A percentile compares a stretch with the other conserved stretches of the same genome.
Conservation (phyloP, 1,140 invertebrate species). For the Cydia pomonella region DNA sequence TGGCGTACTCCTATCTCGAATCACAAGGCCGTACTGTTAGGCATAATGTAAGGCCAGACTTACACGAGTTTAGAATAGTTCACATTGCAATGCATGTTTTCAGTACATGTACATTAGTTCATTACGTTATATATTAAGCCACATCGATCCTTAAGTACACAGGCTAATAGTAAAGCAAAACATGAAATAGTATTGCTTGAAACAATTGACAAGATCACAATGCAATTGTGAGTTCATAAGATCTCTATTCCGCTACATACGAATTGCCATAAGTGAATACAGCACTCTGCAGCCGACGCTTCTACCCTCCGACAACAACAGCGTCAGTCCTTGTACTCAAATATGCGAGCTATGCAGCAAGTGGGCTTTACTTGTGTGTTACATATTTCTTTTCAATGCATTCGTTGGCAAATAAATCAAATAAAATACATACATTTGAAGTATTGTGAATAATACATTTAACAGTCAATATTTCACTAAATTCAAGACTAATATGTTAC, state of each 20-base stretch:
- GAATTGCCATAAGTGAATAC: not conserved
- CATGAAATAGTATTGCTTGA: constrained; percentile 31
- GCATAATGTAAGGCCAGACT: constrained; percentile 25
- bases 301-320: not conserved
- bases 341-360: not conserved
- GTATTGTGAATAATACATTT: constrained; percentile 39
- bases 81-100: constrained; percentile 10
- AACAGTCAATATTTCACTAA: constrained; percentile 56
- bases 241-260: constrained; percentile 3
- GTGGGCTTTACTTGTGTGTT: not conserved
- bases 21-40: constrained; percentile 23
- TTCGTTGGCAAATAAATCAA: not conserved
- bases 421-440: constrained; percentile 4
- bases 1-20: constrained; percentile 22
- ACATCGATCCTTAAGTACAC: constrained; percentile 32
- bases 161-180: constrained; percentile 25
- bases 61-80: constrained; percentile 30
- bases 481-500: constrained; percentile 49
- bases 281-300: not conserved
- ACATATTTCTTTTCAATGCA: not conserved
- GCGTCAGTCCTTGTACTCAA: not conserved
- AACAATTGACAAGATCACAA: constrained; percentile 25
- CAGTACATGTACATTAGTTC: constrained; percentile 26
- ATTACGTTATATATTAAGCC: constrained; percentile 26
- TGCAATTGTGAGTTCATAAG: constrained; percentile 26